Evolutionary conservation across 30 jellyfish, hydroid and myxozoan genomes (phyloP).

Genomic region (Aurelia coerulea): DNA sequence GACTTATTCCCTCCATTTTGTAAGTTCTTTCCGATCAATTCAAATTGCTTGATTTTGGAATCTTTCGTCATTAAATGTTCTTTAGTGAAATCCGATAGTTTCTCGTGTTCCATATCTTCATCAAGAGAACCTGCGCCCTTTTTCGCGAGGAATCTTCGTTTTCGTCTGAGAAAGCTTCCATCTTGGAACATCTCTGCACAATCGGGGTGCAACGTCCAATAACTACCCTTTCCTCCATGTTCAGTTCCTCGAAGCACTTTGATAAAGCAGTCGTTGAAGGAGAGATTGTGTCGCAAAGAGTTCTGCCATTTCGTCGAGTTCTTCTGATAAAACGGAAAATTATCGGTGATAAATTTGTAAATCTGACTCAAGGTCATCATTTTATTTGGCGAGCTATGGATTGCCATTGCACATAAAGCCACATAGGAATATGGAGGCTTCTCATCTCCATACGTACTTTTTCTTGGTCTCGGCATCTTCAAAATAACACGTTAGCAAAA

Average conservation of each 20-base stretch:
- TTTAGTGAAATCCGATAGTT: slow-evolving; percentile 16
- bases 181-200: slow-evolving; percentile 96
- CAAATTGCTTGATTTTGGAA: slow-evolving; percentile 10
- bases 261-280: slow-evolving; percentile 97
- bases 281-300: slow-evolving; percentile 91
- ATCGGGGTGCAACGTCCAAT: slow-evolving; percentile 96
- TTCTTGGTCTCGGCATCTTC: slow-evolving; percentile 97
- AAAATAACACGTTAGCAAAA: background rate
- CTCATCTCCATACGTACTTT: slow-evolving; percentile 92
- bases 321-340: slow-evolving; percentile 93
- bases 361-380: slow-evolving; percentile 97
- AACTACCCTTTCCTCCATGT: slow-evolving; percentile 97
- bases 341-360: slow-evolving; percentile 86
- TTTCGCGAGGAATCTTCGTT: slow-evolving; percentile 82
- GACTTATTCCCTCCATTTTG: slow-evolving; percentile 15
- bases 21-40: slow-evolving; percentile 6
- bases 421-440: slow-evolving; percentile 97
- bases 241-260: slow-evolving; percentile 92
- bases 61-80: slow-evolving; percentile 13
- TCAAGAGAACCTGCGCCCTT: slow-evolving; percentile 14
- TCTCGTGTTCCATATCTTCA: slow-evolving; percentile 31
- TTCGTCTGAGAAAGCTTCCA: slow-evolving; percentile 91
- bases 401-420: slow-evolving; percentile 99
- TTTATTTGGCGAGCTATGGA: slow-evolving; percentile 85
- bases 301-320: slow-evolving; percentile 96